Base-by-base conservation (phyloP, 2,888 invertebrate species). In the Dolichopus griseipennis region DNA sequence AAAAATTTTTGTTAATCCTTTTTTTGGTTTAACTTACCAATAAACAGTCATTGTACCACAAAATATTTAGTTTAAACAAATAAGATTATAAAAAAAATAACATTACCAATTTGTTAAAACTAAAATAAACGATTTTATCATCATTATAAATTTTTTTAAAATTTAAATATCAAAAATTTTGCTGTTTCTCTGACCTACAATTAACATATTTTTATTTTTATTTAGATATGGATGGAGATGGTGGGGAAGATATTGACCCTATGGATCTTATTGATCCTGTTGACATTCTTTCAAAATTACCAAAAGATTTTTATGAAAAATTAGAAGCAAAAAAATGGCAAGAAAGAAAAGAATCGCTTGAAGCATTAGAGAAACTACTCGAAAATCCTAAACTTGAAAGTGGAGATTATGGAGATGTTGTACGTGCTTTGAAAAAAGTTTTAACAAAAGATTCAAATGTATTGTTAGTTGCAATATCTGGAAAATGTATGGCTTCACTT, bases 291-390 rank as follows among this genome's bases (percentile, higher is more conserved):
- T 90, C 93, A 0, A 93, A 95, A 78, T 82, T 99, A 52, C 96
- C 97, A 0, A 94, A 95, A 82, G 95, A 97, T 80, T 98, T 97
- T 80, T 95, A 90, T 78, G 96, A 97, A 5, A 93, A 96, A 79
- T 79, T 93, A 5, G 95, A 98, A 75, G 93, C 93, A 0, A 97
- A 95, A 80, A 97, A 95, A 77, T 99, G 97, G 99, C 94, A 94
- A 77, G 94, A 97, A 69, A 84, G 99, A 37, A 97, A 96, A 78
- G 97, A 97, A 78, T 91, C 91, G 0, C 79, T 99, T 18, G 97
- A 97, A 74, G 84, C 85, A 0, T 79, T 97, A 15, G 93, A 95
- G 72, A 87, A 86, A 72, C 82, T 96, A 22, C 78, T 93, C 12
- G 90, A 91, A 74, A 87, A 86, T 77, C 95, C 93, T 0, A 95